Evolutionary conservation across 2,113 vertebrate species (phyloP).

Genomic region (Thermophis baileyi): DNA sequence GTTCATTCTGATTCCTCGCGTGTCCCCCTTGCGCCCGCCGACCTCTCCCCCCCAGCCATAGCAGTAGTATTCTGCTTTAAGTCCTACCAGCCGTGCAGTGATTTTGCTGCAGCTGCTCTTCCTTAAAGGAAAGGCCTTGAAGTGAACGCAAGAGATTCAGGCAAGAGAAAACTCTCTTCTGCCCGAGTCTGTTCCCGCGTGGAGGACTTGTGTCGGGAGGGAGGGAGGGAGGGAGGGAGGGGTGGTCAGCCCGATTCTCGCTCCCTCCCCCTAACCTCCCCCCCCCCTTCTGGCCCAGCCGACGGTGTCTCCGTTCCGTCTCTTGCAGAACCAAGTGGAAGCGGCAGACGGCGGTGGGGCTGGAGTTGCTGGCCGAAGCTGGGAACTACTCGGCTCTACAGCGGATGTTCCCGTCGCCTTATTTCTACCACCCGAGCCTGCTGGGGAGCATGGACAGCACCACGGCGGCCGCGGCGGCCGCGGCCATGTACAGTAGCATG

Average conservation of each 20-base stretch:
- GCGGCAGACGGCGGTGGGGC: constrained; percentile 93
- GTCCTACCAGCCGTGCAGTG: neutral
- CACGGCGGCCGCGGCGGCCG: constrained; percentile 91
- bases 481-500: constrained; percentile 98
- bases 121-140: neutral
- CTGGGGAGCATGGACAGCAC: constrained; percentile 94
- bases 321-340: constrained; percentile 99
- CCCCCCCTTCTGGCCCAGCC: constrained; percentile 77
- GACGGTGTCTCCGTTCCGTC: constrained; percentile 97
- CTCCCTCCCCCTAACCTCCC: no score
- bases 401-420: constrained; percentile 96
- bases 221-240: constrained; percentile 80
- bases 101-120: neutral
- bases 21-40: neutral
- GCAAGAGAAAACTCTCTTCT: neutral
- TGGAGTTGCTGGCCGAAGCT: constrained; percentile 93
- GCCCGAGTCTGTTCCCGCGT: neutral
- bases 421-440: constrained; percentile 96
- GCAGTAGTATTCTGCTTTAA: neutral
- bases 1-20: no score
- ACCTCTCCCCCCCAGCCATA: neutral
- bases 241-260: constrained; percentile 37
- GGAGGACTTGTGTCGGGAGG: constrained; percentile 63
- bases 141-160: neutral
- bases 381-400: constrained; percentile 96